Percentiles rank a stretch among this genome's conserved stretches.
Evolutionary conservation across 2,888 invertebrate species (phyloP).

Genomic region (Gastrophysa polygoni): DNA sequence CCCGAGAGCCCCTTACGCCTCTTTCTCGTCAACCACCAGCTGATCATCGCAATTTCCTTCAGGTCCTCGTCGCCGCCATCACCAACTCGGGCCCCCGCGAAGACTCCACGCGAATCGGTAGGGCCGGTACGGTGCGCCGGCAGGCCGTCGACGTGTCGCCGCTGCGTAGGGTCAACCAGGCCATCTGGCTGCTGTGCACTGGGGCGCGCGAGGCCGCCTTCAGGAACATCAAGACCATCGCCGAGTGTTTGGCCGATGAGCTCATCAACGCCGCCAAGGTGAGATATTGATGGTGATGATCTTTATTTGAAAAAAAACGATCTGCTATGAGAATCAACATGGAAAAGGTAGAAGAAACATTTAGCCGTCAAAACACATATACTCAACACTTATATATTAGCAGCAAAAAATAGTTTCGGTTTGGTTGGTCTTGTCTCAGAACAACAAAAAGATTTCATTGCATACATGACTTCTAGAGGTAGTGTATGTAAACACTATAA

Average conservation of each 20-base stretch:
- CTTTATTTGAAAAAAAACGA: too few species aligned
- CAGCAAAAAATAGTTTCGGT: too few species aligned
- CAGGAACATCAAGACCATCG: slow-evolving; percentile 99
- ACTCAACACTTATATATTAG: too few species aligned
- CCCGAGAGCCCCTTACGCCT: not conserved
- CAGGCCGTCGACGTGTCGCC: slow-evolving; percentile 99
- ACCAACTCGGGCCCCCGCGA: slow-evolving; percentile 99
- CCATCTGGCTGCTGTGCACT: slow-evolving; percentile 98
- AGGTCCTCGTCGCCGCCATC: slow-evolving; percentile 94
- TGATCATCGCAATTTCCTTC: too few species aligned
- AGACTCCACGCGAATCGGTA: slow-evolving; percentile 99
- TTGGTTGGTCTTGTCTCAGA: too few species aligned
- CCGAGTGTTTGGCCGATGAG: slow-evolving; percentile 99
- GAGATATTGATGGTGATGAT: slow-evolving; percentile 27
- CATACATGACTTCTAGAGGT: too few species aligned
- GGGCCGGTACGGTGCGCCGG: slow-evolving; percentile 99
- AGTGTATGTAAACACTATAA: too few species aligned
- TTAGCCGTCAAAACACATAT: too few species aligned
- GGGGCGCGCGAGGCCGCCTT: slow-evolving; percentile 99
- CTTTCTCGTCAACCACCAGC: too few species aligned
- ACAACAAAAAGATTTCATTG: too few species aligned
- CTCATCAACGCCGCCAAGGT: slow-evolving; percentile 99
- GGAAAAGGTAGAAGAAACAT: too few species aligned
- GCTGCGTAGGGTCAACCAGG: slow-evolving; percentile 97
- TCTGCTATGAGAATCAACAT: too few species aligned